Conservation (phyloP, 2,797 vertebrate species). For the Trematomus bernacchii region DNA sequence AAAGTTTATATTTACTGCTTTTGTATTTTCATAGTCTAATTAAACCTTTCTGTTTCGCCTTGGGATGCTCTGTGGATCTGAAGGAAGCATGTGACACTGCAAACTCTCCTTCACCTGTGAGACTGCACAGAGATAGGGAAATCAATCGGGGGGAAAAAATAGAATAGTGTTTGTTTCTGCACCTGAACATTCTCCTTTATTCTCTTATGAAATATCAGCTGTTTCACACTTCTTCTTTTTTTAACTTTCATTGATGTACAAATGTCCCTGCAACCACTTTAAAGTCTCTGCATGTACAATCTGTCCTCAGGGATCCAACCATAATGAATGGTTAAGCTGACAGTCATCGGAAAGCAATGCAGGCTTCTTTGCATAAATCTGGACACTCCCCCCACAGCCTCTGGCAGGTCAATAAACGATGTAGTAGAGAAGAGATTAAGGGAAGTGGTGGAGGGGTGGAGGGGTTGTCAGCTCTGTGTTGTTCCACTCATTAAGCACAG, state of each 20-base stretch:
- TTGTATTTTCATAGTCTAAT: slow-evolving; percentile 78
- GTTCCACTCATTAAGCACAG: slow-evolving; percentile 74
- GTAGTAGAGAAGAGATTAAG: slow-evolving; percentile 51
- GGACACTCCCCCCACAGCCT: slow-evolving; percentile 66
- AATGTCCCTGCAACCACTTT: slow-evolving; percentile 40
- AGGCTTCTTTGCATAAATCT: slow-evolving; percentile 70
- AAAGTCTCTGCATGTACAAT: slow-evolving; percentile 52
- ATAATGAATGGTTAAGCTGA: slow-evolving; percentile 74
- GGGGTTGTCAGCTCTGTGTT: slow-evolving; percentile 66
- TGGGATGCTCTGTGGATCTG: slow-evolving; percentile 68
- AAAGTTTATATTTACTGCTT: slow-evolving; percentile 73
- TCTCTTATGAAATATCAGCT: slow-evolving; percentile 59
- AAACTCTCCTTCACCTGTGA: slow-evolving; percentile 57
- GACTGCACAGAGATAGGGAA: slow-evolving; percentile 56
- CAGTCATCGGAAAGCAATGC: slow-evolving; percentile 57
- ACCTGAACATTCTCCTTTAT: slow-evolving; percentile 36
- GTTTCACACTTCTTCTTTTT: slow-evolving; percentile 35
- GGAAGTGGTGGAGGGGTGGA: slow-evolving; percentile 23
- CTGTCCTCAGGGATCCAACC: slow-evolving; percentile 59
- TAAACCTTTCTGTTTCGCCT: slow-evolving; percentile 64
- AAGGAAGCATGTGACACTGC: slow-evolving; percentile 65
- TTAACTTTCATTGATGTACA: slow-evolving; percentile 32
- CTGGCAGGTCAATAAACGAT: slow-evolving; percentile 71
- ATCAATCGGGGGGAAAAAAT: slow-evolving; percentile 47
- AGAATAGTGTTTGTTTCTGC: slow-evolving; percentile 48